phyloP scores from a whole-genome alignment of 2,113 vertebrate species.

The Nanger granti region DNA sequence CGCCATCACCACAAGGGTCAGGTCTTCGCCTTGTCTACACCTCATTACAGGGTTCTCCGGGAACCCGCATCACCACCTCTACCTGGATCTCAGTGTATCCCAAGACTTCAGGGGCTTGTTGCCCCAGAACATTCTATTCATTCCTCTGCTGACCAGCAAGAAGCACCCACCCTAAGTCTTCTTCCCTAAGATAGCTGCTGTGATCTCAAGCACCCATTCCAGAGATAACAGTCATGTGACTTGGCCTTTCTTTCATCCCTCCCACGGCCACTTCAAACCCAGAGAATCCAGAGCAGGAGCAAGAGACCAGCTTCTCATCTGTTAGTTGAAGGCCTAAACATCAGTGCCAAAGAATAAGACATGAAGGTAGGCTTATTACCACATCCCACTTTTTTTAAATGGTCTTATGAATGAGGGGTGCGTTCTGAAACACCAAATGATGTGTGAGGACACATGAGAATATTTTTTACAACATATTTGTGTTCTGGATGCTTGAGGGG shows the following conservation, averaged over 20 bases:
- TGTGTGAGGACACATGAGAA: neutral
- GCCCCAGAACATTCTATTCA: neutral
- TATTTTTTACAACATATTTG: neutral
- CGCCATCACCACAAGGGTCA: neutral
- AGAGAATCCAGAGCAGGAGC: neutral
- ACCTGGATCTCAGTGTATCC: neutral
- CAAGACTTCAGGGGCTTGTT: neutral
- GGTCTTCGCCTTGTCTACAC: neutral
- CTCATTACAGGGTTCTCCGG: neutral
- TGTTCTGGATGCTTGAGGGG: neutral
- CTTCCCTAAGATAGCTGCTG: neutral
- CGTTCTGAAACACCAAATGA: neutral
- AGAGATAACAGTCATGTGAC: neutral
- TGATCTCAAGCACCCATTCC: neutral
- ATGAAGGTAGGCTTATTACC: conserved; percentile 44
- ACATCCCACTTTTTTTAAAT: neutral
- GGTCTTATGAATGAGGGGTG: fast-evolving
- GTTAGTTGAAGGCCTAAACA: neutral
- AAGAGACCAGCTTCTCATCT: neutral
- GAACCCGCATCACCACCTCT: neutral
- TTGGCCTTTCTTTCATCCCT: neutral
- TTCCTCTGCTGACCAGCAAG: neutral
- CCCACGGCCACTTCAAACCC: neutral
- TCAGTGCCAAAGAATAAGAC: neutral
- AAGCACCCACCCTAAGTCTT: neutral